Conservation (phyloP, 2,888 invertebrate species). For the Leptinotarsa haldemani region DNA sequence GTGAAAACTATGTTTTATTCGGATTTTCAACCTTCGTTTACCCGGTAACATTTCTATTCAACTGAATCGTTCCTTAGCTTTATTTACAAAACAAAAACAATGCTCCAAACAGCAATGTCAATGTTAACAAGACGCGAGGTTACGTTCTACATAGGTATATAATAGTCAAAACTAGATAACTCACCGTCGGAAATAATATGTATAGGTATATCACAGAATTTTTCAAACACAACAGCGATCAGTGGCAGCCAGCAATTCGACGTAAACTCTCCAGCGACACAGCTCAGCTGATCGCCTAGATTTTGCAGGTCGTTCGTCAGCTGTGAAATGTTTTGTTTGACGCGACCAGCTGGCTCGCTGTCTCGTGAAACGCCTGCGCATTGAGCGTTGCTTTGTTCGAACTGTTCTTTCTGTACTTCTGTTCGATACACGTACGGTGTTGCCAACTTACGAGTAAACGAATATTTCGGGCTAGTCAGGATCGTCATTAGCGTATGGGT, state of each 20-base stretch:
- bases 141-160: constrained; percentile 24
- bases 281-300: constrained; percentile 52
- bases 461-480: not conserved
- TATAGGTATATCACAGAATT: constrained; percentile 24
- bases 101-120: constrained; percentile 1
- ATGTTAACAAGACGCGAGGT: constrained; percentile 3
- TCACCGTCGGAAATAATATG: constrained; percentile 22
- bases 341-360: constrained; percentile 46
- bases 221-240: not conserved
- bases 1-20: not conserved
- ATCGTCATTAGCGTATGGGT: not conserved
- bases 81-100: not conserved
- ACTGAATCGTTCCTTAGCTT: not conserved
- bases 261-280: constrained; percentile 22
- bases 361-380: constrained; percentile 41
- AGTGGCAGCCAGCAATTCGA: constrained; percentile 19
- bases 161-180: constrained; percentile 30
- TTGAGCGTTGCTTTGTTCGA: constrained; percentile 43
- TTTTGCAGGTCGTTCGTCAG: constrained; percentile 47
- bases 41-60: not conserved
- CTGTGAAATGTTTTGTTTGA: constrained; percentile 41
- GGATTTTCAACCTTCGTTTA: not conserved
- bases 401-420: not conserved
- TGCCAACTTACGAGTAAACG: not conserved
- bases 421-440: constrained; percentile 31